Conservation (phyloP, 2,797 vertebrate species). For the Aplochiton taeniatus region DNA sequence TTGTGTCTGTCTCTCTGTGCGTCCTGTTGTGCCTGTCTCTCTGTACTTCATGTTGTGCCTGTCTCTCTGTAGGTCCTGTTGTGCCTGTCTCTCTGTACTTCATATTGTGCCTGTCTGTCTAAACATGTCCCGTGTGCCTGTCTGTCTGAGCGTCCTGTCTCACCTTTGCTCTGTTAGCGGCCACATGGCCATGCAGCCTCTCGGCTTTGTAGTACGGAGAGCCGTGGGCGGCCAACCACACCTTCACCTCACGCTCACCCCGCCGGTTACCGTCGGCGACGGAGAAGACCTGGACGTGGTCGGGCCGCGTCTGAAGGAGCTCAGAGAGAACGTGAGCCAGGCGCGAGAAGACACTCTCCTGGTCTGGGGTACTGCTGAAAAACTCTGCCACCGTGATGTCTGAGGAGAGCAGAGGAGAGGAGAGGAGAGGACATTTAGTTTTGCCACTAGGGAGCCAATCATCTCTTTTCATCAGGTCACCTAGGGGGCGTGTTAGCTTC, state of each 20-base stretch:
- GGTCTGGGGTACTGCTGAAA: conserved; percentile 60
- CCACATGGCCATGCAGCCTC: conserved; percentile 83
- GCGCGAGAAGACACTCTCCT: conserved; percentile 76
- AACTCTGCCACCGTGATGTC: conserved; percentile 81
- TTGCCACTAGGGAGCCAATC: too few species aligned
- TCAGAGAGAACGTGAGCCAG: conserved; percentile 77
- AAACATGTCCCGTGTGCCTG: too few species aligned
- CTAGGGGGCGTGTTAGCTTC: too few species aligned
- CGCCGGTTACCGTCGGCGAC: conserved; percentile 61
- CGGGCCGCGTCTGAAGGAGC: conserved; percentile 68
- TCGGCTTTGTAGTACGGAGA: conserved; percentile 80
- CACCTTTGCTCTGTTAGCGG: conserved; percentile 79
- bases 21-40: too few species aligned
- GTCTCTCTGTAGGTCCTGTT: too few species aligned
- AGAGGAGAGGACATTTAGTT: not conserved
- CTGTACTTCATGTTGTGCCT: too few species aligned
- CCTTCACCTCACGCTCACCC: conserved; percentile 58
- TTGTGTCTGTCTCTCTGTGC: too few species aligned
- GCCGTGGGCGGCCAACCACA: conserved; percentile 84
- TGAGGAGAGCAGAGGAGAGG: conserved; percentile 36
- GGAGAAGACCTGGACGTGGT: conserved; percentile 83
- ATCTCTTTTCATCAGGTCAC: too few species aligned
- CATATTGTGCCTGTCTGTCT: too few species aligned
- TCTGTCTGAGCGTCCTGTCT: not conserved
- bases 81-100: too few species aligned